Base-by-base conservation (phyloP, 2,113 vertebrate genomes). In the Sorex fumeus region DNA sequence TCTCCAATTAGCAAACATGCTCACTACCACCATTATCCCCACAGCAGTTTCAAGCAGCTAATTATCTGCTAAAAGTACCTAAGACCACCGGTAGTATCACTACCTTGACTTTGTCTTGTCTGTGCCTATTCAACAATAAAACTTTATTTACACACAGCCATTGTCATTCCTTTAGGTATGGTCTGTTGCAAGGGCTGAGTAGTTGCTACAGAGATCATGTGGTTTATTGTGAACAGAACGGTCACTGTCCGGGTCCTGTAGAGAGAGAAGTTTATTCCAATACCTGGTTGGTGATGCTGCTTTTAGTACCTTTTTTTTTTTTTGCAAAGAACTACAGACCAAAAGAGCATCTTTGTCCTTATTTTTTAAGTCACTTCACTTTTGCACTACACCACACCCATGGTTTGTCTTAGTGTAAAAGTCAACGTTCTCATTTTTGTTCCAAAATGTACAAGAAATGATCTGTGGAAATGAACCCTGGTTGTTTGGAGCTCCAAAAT, bases 121-220 rank as follows among this genome's bases (percentile, higher is more conserved):
- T 50, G 13, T 50, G 47, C 62, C 10, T 6, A 1, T 12, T 81
- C 50, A 53, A 18, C 62, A 74, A 88, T 79, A 40, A 93, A 88
- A 28, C 88, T 82, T 88, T 85, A 95, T 83, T 84, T 34, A 45
- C 74, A 82, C 57, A 70, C 6, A 18, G 36, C n/a, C n/a, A 8
- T n/a, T 32, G 15, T 11, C 23, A 47, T 62, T 66, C 13, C 34
- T 2, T 60, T 60, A 60, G 57, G 57, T 60, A 19, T 2, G 4
- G 11, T 75, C 69, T 19, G 2, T 19, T 79, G 75, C 34, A 6
- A 15, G 4, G 0, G 30, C 0, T 86, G 47, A 66, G 27, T 11
- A 10, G 13, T 32, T 76, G 69, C 28, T 15, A 66, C 6, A 66
- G 47, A 64, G 25, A 75, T 66, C 34, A 3, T 25, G 36, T 30